Conservation (phyloP, 2,797 vertebrate species). For the Philypnodon macrostomus region DNA sequence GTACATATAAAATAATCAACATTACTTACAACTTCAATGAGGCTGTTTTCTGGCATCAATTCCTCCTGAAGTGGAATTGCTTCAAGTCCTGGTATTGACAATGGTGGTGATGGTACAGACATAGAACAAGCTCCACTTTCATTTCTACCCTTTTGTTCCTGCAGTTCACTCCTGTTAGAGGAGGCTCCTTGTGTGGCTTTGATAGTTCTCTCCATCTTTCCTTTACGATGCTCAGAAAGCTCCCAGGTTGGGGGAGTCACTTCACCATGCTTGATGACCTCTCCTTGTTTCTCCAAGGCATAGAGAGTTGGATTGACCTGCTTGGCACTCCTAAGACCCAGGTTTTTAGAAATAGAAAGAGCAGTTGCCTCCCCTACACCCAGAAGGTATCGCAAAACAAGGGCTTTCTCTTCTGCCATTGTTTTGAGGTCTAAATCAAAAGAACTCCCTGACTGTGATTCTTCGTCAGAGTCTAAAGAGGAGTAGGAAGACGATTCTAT, state of each 20-base stretch:
- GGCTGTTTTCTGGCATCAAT: constrained; percentile 36
- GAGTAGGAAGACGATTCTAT: constrained; percentile 55
- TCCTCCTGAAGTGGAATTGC: constrained; percentile 17
- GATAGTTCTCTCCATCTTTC: constrained; percentile 83
- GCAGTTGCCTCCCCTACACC: constrained; percentile 68
- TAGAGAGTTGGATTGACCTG: constrained; percentile 83
- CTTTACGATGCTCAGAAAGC: constrained; percentile 79
- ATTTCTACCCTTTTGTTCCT: neutral
- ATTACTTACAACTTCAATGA: constrained; percentile 36
- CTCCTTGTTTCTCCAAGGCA: constrained; percentile 85
- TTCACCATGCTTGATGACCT: constrained; percentile 70
- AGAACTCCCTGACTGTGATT: constrained; percentile 22
- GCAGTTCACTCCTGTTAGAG: neutral
- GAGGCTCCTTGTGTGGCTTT: constrained; percentile 57
- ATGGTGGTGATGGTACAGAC: constrained; percentile 11
- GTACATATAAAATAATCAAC: neutral
- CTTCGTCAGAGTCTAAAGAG: constrained; percentile 54
- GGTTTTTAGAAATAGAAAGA: constrained; percentile 84
- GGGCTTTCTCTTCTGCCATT: constrained; percentile 85
- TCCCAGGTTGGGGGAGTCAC: constrained; percentile 79
- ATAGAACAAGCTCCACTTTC: constrained; percentile 8
- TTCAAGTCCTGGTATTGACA: constrained; percentile 30
- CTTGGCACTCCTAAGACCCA: constrained; percentile 79
- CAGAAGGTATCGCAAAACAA: constrained; percentile 81
- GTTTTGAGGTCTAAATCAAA: constrained; percentile 24